phyloP scores from a whole-genome alignment of 1,140 invertebrate species.

The Calephelis nemesis region DNA sequence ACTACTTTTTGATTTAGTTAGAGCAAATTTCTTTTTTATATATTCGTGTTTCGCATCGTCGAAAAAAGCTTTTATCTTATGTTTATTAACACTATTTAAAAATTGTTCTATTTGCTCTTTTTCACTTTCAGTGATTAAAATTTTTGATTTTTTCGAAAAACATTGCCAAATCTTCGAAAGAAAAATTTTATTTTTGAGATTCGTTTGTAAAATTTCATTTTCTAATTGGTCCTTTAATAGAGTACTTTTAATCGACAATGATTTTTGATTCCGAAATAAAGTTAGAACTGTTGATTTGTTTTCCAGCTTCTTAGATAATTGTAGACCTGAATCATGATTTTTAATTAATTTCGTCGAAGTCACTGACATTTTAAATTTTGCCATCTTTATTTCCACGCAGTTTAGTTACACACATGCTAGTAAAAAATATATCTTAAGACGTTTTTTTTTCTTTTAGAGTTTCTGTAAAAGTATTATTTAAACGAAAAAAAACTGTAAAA shows the following conservation, averaged over 20 bases:
- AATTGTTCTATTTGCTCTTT: not conserved
- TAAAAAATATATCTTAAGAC: too few species aligned
- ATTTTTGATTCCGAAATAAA: not conserved
- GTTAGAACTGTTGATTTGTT: constrained; percentile 23
- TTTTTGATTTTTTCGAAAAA: not conserved
- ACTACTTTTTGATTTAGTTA: constrained; percentile 24
- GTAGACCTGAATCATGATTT: not conserved
- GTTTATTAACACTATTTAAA: not conserved
- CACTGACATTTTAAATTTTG: not conserved
- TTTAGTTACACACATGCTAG: too few species aligned
- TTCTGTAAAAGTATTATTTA: too few species aligned
- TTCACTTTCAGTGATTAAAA: constrained; percentile 3
- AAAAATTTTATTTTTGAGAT: not conserved
- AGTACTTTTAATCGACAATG: constrained; percentile 3
- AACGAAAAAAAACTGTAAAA: too few species aligned
- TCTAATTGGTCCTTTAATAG: not conserved
- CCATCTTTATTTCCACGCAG: too few species aligned
- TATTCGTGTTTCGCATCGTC: constrained; percentile 14
- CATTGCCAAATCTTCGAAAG: not conserved
- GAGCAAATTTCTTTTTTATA: constrained; percentile 25
- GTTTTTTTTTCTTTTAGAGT: too few species aligned
- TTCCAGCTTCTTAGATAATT: constrained; percentile 23
- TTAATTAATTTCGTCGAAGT: not conserved
- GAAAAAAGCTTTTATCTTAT: constrained; percentile 6
- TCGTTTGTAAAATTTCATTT: not conserved